Percentiles rank a stretch among this genome's conserved stretches.
Evolutionary conservation across 2,888 invertebrate genomes (phyloP).

Genomic region (Parasteatoda lunata): DNA sequence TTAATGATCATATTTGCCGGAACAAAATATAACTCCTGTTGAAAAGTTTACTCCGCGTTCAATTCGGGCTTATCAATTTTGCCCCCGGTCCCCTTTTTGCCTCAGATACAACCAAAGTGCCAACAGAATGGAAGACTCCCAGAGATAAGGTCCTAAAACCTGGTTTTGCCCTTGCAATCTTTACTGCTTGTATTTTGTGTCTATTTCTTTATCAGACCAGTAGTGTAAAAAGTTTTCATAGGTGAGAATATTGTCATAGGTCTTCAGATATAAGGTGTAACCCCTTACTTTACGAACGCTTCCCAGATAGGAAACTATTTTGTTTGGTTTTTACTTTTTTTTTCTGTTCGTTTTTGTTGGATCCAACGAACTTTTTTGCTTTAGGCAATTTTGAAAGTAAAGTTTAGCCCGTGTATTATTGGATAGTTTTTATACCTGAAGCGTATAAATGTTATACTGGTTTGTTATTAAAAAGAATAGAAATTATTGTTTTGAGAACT

Average conservation of each 20-base stretch:
- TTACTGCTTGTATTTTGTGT: constrained; percentile 59
- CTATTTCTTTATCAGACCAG: constrained; percentile 40
- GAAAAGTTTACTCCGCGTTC: constrained; percentile 37
- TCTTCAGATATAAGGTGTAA: constrained; percentile 32
- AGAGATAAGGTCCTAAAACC: constrained; percentile 49
- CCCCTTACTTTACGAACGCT: constrained; percentile 26
- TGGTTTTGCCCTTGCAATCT: constrained; percentile 47
- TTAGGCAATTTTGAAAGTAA: constrained; percentile 22
- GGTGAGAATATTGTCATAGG: constrained; percentile 46
- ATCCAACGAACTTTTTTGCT: constrained; percentile 4
- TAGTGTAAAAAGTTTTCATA: constrained; percentile 23
- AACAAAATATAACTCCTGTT: constrained; percentile 54
- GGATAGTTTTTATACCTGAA: no score
- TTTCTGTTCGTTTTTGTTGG: background rate
- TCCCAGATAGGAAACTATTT: constrained; percentile 18
- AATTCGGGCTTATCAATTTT: constrained; percentile 47
- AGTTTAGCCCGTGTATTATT: background rate
- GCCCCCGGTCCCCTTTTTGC: constrained; percentile 30
- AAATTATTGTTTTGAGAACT: no score
- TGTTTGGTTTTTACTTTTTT: background rate
- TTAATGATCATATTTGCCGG: constrained; percentile 63
- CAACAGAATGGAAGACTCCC: constrained; percentile 39
- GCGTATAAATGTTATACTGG: no score
- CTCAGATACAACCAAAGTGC: constrained; percentile 45
- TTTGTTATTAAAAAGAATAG: no score